Base-by-base conservation (phyloP, 23 tunicate genomes). In the Aplidium turbinatum region DNA sequence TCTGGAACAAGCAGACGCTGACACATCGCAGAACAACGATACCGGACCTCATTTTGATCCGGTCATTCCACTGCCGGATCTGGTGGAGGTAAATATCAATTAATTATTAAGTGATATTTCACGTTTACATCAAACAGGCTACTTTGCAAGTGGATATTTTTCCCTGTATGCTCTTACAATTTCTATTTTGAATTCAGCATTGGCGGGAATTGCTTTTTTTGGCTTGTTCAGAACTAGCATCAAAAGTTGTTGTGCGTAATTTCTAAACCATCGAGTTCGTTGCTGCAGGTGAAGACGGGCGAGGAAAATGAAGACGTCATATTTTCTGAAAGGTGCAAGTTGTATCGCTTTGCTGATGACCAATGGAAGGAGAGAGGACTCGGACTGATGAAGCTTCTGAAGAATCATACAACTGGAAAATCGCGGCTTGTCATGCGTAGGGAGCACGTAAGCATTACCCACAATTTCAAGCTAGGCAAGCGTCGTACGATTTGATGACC, bases 21-120 rank as follows among this genome's bases (percentile, higher is more conserved):
- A 80, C 29, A 57, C 58, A 0, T 66, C 89, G 0, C 39, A 45
- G 31, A 80, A 82, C 22, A 70, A 71, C 39, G 93, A 86, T 46
- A 57, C 98, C 33, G 98, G 98, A 0, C 98, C 98, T 31, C 87
- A 94, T 47, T 87, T 94, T 68, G 90, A 86, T 63, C 95, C 95
- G 23, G 78, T 78, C 46, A 71, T 83, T 25, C 35, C 90, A 0
- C 82, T 94, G 1, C 95, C 99, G 0, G 95, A 87, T 16, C n/a
- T 80, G 23, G 89, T 94, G 7, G 90, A 87, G 78, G 99, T 91
- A 58, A 30, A 16, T 18, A 6, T 16, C 63, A 9, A 56, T 23
- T n/a, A n/a, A n/a, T n/a, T n/a, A n/a, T n/a, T n/a, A n/a, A n/a
- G n/a, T n/a, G n/a, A n/a, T n/a, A n/a, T n/a, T n/a, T n/a, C n/a